Percentiles rank a stretch among this genome's conserved stretches.
Conservation (phyloP, 2,888 invertebrate species). For the Pardosa pseudoannulata region DNA sequence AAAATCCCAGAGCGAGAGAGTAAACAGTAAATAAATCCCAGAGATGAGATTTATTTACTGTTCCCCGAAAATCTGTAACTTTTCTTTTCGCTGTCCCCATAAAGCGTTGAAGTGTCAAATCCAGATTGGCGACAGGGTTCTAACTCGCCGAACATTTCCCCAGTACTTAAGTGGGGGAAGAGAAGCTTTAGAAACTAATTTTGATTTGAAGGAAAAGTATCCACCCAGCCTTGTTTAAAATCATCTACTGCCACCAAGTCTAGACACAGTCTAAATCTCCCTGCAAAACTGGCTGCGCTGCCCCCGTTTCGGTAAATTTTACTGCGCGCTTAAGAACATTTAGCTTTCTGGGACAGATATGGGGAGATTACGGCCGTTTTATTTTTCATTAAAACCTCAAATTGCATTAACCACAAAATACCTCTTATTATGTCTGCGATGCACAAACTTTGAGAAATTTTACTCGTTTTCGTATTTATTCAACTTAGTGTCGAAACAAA, state of each 20-base stretch:
- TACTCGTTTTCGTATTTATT: no score
- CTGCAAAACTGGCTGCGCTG: no score
- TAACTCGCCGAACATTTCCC: not conserved
- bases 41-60: not conserved
- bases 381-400: no score
- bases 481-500: no score
- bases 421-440: no score
- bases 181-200: conserved; percentile 12
- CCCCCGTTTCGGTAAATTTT: not conserved
- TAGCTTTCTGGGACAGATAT: not conserved
- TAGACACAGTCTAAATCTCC: not conserved
- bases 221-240: not conserved
- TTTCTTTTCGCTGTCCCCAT: not conserved
- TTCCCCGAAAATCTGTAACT: not conserved
- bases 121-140: not conserved
- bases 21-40: no score
- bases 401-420: no score
- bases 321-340: no score
- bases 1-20: no score
- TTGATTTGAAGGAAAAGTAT: not conserved
- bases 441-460: no score
- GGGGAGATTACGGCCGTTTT: no score
- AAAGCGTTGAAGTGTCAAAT: not conserved
- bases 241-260: not conserved
- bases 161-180: not conserved